Evolutionary conservation across 2,888 invertebrate genomes (phyloP).

Genomic region (Hypomecis atomaria): DNA sequence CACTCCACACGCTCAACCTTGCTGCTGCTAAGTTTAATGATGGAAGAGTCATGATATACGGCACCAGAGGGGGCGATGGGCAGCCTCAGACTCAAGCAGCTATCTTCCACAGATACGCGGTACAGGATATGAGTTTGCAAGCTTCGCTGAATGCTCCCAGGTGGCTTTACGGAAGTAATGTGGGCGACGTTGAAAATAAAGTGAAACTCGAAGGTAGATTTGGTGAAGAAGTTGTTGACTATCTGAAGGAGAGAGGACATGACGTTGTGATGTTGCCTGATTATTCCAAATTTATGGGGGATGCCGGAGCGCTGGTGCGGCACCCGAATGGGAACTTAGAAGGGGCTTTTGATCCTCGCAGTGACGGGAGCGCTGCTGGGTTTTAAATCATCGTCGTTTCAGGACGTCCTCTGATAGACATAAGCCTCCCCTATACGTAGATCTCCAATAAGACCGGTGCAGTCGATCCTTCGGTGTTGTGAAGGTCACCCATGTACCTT

Average conservation of each 20-base stretch:
- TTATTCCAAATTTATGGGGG: constrained; percentile 61
- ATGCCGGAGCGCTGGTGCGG: constrained; percentile 71
- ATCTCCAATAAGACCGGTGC: no score
- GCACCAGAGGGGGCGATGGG: constrained; percentile 75
- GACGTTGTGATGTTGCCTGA: constrained; percentile 55
- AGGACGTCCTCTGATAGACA: not conserved
- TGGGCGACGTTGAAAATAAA: constrained; percentile 48
- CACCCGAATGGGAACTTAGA: constrained; percentile 69
- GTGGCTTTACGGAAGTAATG: constrained; percentile 67
- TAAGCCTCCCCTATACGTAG: no score
- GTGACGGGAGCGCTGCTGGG: constrained; percentile 73
- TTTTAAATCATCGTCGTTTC: constrained; percentile 39
- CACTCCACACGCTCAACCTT: constrained; percentile 72
- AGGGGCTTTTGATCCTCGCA: constrained; percentile 72
- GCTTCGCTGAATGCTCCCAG: constrained; percentile 64
- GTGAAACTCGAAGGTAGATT: constrained; percentile 69
- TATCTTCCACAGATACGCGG: constrained; percentile 74
- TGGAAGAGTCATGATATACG: constrained; percentile 72
- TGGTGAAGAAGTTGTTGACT: constrained; percentile 57
- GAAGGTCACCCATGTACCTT: no score
- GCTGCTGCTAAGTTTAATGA: constrained; percentile 72
- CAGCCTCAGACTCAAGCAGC: constrained; percentile 76
- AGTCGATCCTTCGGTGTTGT: no score
- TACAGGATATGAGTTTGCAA: constrained; percentile 67
- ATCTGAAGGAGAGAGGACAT: constrained; percentile 67